Evolutionary conservation across 2,113 vertebrate species (phyloP), one percentile per base, ranked within the genome.

Genomic region (Ceuthmochares aereus): DNA sequence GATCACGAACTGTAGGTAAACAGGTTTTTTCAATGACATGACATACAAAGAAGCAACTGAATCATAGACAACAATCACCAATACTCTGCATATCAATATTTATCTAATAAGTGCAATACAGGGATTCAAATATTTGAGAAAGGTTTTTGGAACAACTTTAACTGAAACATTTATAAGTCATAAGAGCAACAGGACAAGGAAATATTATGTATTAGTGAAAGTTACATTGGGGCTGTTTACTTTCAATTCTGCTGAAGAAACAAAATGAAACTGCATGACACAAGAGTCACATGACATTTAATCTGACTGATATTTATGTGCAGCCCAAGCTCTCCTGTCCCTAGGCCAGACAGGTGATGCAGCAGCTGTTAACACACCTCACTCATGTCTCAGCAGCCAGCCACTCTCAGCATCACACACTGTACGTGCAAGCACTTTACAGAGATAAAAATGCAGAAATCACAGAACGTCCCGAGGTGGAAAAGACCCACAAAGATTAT

Each of bases 231-330:
- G 8, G 18, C 52, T 12, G 5, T 30, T 70, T 43, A 45, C 30
- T 45, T 84, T 20, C 52, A 55, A 1, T 67, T 75, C 29, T 63
- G 19, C 30, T 3, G 4, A 45, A 90, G 6, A 45, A 49, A 51
- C 12, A 4, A 40, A 32, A 70, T 3, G 0, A 0, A 54, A 17
- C 1, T 51, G 15, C 29, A 9, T 1, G 42, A 32, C 18, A 64
- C 36, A 8, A 15, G 75, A 89, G 42, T 26, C 12, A 73, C 18
- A 16, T 14, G 21, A 64, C n/a, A 3, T 23, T 51, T 29, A 52
- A 37, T 14, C 36, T 40, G 12, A n/a, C 3, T 3, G 0, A 36
- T 6, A 42, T 4, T 43, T 36, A 34, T 1, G 4, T 4, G 12
- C 32, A 21, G 26, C 4, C 8, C 29, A 18, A 55, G 27, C 30